Evolutionary conservation across 2,888 invertebrate species (phyloP).

Genomic region (Caenorhabditis sinica): DNA sequence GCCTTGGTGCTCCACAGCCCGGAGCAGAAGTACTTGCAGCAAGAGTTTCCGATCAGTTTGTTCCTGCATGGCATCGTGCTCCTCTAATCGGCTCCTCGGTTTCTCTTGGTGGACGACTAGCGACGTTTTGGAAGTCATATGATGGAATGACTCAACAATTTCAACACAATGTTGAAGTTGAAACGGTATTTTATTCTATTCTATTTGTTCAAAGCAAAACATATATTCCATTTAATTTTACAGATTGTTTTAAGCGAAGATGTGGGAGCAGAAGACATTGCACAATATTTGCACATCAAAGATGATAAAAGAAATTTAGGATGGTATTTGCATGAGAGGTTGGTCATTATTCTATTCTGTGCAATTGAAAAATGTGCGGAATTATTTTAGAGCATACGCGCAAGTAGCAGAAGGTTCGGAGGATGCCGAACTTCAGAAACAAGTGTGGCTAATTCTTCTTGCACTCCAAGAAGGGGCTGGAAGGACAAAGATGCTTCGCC

Average conservation of each 20-base stretch:
- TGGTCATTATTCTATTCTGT: neutral
- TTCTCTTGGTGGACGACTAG: conserved; percentile 44
- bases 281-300: conserved; percentile 37
- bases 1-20: conserved; percentile 51
- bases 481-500: conserved; percentile 31
- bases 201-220: neutral
- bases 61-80: conserved; percentile 60
- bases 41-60: conserved; percentile 40
- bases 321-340: conserved; percentile 53
- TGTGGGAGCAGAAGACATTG: conserved; percentile 26
- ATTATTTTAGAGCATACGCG: conserved; percentile 29
- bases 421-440: conserved; percentile 11
- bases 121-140: conserved; percentile 53
- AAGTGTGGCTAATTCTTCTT: conserved; percentile 45
- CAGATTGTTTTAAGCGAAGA: conserved; percentile 14
- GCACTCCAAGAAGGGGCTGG: conserved; percentile 41
- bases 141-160: conserved; percentile 47
- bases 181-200: conserved; percentile 24
- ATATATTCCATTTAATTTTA: neutral
- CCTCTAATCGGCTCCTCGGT: conserved; percentile 51
- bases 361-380: neutral
- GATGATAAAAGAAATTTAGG: conserved; percentile 51
- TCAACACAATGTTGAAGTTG: conserved; percentile 55
- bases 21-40: conserved; percentile 58
- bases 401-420: conserved; percentile 4